Evolutionary conservation across 2,797 vertebrate species (phyloP).

Genomic region (Anas capensis): DNA sequence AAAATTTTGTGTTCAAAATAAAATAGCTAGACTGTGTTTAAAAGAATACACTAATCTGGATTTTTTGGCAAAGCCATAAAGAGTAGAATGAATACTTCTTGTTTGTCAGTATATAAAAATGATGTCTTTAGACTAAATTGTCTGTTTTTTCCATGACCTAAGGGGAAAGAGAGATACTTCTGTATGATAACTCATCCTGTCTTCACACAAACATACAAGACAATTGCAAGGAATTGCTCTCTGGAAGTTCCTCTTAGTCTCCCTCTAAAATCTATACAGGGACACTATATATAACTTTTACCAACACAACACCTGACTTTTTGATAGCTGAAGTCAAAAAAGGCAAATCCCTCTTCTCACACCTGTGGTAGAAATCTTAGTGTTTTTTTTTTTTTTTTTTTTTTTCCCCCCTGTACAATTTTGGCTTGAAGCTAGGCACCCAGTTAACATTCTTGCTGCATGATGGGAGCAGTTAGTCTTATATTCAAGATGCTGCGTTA

Average conservation of each 20-base stretch:
- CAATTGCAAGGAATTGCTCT: neutral
- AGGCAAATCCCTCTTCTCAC: neutral
- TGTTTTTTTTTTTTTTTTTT: neutral
- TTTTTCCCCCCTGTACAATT: neutral
- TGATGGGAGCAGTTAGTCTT: neutral
- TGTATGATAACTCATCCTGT: neutral
- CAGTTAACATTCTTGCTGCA: neutral
- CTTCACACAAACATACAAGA: neutral
- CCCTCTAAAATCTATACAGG: neutral
- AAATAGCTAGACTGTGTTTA: neutral
- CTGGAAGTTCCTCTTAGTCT: neutral
- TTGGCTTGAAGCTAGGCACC: neutral
- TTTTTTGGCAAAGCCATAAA: neutral
- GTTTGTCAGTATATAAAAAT: neutral
- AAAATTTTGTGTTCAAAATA: neutral
- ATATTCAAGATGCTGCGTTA: neutral
- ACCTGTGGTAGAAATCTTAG: neutral
- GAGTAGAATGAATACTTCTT: neutral
- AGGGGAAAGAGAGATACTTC: neutral
- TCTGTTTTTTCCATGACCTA: neutral
- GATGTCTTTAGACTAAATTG: neutral
- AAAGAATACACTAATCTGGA: neutral
- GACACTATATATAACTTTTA: neutral
- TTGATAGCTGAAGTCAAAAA: neutral
- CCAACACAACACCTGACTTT: neutral